Evolutionary conservation across 2,797 vertebrate genomes (phyloP), one percentile per base, ranked within the genome.

Genomic region (Poliocrania exsul): DNA sequence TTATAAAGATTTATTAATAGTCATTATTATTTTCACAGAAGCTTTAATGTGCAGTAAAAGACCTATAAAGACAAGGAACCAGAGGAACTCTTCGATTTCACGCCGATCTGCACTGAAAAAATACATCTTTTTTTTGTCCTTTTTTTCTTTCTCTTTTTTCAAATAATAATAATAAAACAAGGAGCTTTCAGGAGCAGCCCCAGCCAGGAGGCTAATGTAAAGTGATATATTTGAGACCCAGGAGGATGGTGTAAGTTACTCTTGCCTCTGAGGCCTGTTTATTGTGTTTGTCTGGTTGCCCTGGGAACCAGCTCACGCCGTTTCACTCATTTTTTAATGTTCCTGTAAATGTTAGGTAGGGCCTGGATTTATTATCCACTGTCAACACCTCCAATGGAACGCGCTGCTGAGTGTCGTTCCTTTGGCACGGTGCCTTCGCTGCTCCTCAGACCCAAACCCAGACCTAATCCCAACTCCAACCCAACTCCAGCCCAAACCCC

Each of bases 211-310:
- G 88, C 95, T 95, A 96, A 96, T 97, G 97, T 97, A 97, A 98
- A 98, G 97, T 98, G 98, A 98, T 98, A 97, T 97, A 98, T 98
- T 98, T 97, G 96, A 98, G 98, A 96, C 97, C 94, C 95, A 96
- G 94, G 97, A 97, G 97, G 62, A 95, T 86, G 97, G 97, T 98
- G 97, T 97, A 98, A 98, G 97, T 98, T 98, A 97, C 97, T 95
- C 97, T 97, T 96, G 97, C 98, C 98, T 98, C 98, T 94, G 96
- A 95, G 92, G 97, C 97, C 98, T 98, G 92, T 97, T 97, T 98
- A 98, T 98, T 98, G 98, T 98, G 98, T 99, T 98, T 98, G 98
- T 98, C 98, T 98, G 98, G 98, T 98, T 98, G 97, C 98, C 98
- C 97, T 84, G 96, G 98, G 96, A 98, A 98, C 98, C 94, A 97